Conservation (phyloP, 35 echinoderm and acorn worm species). For the Apostichopus californicus region DNA sequence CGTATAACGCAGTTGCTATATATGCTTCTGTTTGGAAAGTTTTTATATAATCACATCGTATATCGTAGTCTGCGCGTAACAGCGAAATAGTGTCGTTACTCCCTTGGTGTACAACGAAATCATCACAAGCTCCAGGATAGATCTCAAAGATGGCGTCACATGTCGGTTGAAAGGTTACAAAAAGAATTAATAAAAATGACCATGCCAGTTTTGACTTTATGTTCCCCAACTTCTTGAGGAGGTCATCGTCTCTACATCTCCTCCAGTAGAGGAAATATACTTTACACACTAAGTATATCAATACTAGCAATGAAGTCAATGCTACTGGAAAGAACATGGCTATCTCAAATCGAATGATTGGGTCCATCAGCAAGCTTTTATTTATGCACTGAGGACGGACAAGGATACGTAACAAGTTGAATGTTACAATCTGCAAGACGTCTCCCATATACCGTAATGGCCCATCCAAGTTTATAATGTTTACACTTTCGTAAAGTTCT, state of each 20-base stretch:
- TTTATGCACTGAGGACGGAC: neutral
- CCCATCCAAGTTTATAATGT: no score
- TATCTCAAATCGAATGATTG: neutral
- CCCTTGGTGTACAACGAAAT: neutral
- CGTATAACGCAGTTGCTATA: neutral
- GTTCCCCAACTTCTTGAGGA: neutral
- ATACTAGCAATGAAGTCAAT: neutral
- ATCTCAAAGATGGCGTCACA: conserved; percentile 18
- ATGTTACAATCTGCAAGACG: no score
- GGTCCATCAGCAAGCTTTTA: neutral
- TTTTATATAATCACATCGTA: neutral
- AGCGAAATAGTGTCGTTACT: neutral
- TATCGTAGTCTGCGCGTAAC: conserved; percentile 15
- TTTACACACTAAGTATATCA: neutral
- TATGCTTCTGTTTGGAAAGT: neutral
- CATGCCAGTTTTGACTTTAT: neutral
- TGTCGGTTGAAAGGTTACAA: neutral
- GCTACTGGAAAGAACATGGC: neutral
- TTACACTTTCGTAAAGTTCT: neutral
- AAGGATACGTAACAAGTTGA: neutral
- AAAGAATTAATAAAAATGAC: neutral
- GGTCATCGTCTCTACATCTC: neutral
- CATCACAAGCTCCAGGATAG: conserved; percentile 2
- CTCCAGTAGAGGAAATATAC: neutral
- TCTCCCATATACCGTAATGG: neutral